Conservation (phyloP, 2,888 invertebrate species). For the Morinoia aosen region DNA sequence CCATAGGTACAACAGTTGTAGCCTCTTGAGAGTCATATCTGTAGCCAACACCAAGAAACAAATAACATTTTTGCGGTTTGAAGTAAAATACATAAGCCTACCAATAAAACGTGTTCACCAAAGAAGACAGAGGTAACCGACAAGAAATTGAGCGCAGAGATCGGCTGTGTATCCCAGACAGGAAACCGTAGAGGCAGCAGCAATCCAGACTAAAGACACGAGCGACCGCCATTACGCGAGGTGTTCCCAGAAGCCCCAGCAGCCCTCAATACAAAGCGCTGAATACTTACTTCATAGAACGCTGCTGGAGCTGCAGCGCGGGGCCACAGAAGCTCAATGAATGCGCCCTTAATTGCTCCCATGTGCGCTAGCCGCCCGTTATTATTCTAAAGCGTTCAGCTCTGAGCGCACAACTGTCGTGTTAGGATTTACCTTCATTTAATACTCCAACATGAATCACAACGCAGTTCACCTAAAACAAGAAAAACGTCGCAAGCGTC, state of each 20-base stretch:
- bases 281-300: not conserved
- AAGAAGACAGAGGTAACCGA: not conserved
- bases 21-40: too few relatives aligned
- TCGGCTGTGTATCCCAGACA: not conserved
- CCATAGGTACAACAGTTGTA: too few relatives aligned
- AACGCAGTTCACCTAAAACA: not conserved
- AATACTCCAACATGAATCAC: not conserved
- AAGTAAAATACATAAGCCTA: not conserved
- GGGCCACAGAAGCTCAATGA: not conserved
- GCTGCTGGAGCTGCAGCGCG: slow-evolving; percentile 3
- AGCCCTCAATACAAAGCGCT: not conserved
- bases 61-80: too few relatives aligned
- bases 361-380: not conserved
- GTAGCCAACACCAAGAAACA: too few relatives aligned
- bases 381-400: not conserved
- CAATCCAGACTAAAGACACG: not conserved
- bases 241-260: not conserved
- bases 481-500: not conserved
- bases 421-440: not conserved
- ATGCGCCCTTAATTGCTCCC: not conserved
- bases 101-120: not conserved
- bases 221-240: not conserved
- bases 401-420: not conserved
- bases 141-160: not conserved
- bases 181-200: not conserved